Base-by-base conservation (phyloP, 2,797 vertebrate genomes). In the Crypturellus tataupa region DNA sequence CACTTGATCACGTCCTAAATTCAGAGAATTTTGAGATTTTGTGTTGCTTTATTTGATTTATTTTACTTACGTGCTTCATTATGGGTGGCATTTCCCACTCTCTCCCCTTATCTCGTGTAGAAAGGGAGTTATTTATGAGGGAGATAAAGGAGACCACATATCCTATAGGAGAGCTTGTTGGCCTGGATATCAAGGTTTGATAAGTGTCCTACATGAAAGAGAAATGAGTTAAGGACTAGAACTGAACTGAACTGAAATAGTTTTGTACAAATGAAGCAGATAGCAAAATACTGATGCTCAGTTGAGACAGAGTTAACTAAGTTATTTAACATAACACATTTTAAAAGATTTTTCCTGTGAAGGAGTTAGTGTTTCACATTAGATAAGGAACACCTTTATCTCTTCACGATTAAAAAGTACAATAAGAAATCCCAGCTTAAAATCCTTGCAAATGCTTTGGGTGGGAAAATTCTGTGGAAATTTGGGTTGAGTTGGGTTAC, bases 391-490 rank as follows among this genome's bases (percentile, higher is more conserved):
- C 78, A 92, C 40, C 78, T 73, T 69, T 69, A 68, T n/a, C 64
- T 86, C 64, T 40, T 8, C 40, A 77, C 17, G 10, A 73, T 93
- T 91, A 75, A 94, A 93, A 85, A 77, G 11, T 8, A 73, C 55
- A 44, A 35, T 19, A 20, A 4, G n/a, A 91, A 85, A 85, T 81
- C 88, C 59, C 76, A 76, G 42, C 64, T 76, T 51, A 72, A 93
- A 93, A 88, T 76, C 85, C 73, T 40, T 90, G 49, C 83, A 58
- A 84, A 70, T 65, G 64, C 71, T 90, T 80, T 90, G 95, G 94
- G 93, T 95, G 93, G 91, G 78, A 94, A 95, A 97, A 94, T 83
- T 94, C 72, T 93, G 83, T 95, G 95, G 94, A 95, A 97, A 95
- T 97, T 92, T 95, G 93, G 91, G 93, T 72, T 90, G 91, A 93